Conservation (phyloP, 2,113 vertebrate genomes). For the Hucho hucho region DNA sequence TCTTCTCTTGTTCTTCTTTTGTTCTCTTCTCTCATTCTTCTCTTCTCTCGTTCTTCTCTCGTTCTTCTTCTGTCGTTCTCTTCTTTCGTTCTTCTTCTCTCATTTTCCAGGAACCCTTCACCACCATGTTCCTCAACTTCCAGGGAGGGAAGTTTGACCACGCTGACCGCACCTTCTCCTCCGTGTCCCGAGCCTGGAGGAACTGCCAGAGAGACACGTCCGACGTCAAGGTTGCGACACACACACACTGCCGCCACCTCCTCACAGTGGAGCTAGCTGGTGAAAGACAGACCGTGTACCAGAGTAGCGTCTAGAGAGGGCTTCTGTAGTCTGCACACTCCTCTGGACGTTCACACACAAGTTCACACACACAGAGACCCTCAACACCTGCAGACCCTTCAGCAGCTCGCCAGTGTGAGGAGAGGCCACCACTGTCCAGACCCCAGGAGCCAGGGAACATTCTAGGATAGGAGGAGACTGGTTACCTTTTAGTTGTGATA, state of each 20-base stretch:
- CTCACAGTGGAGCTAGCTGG: neutral
- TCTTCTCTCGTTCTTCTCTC: no score
- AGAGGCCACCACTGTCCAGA: no score
- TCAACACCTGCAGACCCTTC: no score
- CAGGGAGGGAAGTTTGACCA: conserved; percentile 99
- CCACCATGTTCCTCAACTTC: conserved; percentile 94
- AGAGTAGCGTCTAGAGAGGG: no score
- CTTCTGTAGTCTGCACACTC: no score
- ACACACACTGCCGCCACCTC: neutral
- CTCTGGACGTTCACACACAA: neutral
- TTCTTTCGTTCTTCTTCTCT: neutral
- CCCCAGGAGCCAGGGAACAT: no score
- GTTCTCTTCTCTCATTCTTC: no score
- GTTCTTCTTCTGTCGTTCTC: neutral
- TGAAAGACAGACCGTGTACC: no score
- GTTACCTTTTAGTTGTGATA: no score
- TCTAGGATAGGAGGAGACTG: no score
- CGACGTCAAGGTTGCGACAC: conserved; percentile 90
- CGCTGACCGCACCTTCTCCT: conserved; percentile 95
- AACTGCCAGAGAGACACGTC: conserved; percentile 98
- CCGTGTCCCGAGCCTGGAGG: conserved; percentile 92
- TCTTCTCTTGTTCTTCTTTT: no score
- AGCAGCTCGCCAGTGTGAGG: no score
- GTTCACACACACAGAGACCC: neutral
- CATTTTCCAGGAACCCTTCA: conserved; percentile 89